Conservation (phyloP, 2,113 vertebrate genomes). For the Myotis brandtii region DNA sequence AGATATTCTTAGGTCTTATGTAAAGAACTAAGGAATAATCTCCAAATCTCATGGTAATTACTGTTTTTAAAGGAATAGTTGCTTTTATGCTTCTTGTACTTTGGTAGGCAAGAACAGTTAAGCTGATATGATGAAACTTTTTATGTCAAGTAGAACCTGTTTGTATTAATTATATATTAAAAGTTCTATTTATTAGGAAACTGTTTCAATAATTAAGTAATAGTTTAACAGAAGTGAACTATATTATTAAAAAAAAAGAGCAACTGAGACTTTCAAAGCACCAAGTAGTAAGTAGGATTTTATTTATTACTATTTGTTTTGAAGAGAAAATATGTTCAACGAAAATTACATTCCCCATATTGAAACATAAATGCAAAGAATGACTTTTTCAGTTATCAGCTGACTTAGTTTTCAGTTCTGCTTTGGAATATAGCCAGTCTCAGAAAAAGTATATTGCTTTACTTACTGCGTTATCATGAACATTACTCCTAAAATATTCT, state of each 20-base stretch:
- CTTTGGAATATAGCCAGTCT: not conserved
- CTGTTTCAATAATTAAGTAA: conserved; percentile 27
- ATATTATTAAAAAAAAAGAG: not conserved
- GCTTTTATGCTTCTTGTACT: not conserved
- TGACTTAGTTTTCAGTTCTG: not conserved
- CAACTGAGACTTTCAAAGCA: not conserved
- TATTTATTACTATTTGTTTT: conserved; percentile 23
- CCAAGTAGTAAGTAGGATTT: not conserved
- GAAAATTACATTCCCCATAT: not conserved
- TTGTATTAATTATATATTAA: conserved; percentile 33
- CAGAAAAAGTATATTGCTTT: not conserved
- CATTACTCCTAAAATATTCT: not conserved
- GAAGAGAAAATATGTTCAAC: conserved; percentile 31
- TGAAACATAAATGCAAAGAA: not conserved
- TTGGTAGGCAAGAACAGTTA: not conserved
- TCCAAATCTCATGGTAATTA: not conserved
- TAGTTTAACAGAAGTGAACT: not conserved
- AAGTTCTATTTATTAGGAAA: not conserved
- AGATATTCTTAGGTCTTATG: not conserved
- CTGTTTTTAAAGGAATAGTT: not conserved
- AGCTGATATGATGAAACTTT: not conserved
- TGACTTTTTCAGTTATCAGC: conserved; percentile 2
- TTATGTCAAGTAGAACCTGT: not conserved
- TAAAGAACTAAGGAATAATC: not conserved
- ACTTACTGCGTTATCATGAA: not conserved